Evolutionary conservation across 2,797 vertebrate genomes (phyloP).

Genomic region (Sciaenops ocellatus): DNA sequence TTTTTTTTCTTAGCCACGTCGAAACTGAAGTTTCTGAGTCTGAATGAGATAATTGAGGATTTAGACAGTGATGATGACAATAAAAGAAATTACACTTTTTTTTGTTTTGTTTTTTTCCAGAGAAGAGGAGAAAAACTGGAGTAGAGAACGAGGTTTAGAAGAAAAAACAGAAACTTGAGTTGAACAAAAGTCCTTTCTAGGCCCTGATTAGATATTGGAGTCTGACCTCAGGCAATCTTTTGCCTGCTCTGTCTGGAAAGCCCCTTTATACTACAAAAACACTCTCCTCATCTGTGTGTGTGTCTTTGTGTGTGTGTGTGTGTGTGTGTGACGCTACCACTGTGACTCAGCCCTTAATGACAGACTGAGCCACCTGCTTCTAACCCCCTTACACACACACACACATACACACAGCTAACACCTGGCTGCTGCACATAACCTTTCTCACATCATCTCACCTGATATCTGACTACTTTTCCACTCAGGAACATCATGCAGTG

Average conservation of each 20-base stretch:
- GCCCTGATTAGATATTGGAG: constrained; percentile 59
- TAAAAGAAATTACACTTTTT: not conserved
- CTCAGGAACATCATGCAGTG: constrained; percentile 1
- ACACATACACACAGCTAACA: constrained; percentile 49
- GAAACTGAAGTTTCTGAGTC: not conserved
- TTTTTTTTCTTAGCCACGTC: too few species aligned
- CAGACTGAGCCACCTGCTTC: constrained; percentile 78
- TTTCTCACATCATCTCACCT: constrained; percentile 52
- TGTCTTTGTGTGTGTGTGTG: constrained; percentile 50
- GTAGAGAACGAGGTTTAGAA: not conserved
- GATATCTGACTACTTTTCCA: constrained; percentile 18
- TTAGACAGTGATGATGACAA: not conserved
- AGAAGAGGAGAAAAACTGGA: not conserved
- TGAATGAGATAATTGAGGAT: not conserved
- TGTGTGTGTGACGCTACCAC: constrained; percentile 41
- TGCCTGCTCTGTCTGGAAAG: constrained; percentile 70
- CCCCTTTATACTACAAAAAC: constrained; percentile 66
- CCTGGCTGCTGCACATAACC: constrained; percentile 59
- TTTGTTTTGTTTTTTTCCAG: too few species aligned
- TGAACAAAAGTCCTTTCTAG: constrained; percentile 49
- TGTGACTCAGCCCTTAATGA: constrained; percentile 79
- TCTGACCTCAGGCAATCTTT: constrained; percentile 63
- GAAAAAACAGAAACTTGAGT: constrained; percentile 4
- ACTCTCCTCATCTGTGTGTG: constrained; percentile 58
- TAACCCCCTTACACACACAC: constrained; percentile 34